These are phyloP conservation scores for Pantala flavescens DNA, from an alignment of 1,140 invertebrate genomes.

Conservation along the genomic window DNA sequence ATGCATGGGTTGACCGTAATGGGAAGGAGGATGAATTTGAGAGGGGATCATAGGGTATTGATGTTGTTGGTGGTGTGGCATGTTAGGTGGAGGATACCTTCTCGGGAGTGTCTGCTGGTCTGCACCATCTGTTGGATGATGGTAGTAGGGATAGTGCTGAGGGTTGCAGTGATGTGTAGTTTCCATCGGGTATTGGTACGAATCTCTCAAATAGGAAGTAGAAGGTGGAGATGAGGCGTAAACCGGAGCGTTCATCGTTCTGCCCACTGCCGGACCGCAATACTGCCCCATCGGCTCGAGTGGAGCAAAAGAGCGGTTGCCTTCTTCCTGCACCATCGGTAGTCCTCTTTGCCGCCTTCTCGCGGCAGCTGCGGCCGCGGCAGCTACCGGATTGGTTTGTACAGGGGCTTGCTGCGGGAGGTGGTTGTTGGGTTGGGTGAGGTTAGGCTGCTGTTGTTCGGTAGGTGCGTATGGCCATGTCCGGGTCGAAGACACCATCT, in stretches of 20 bases:
- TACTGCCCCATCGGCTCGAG: not conserved
- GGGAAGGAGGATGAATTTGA: too few relatives aligned
- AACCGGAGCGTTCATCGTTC: not conserved
- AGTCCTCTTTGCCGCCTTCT: not conserved
- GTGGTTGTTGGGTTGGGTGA: not conserved
- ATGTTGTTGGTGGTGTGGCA: too few relatives aligned
- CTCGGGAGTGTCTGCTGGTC: too few relatives aligned
- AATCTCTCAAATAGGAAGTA: not conserved
- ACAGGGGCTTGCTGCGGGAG: not conserved
- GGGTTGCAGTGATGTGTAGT: not conserved
- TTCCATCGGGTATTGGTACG: too few relatives aligned
- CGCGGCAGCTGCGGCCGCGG: not conserved
- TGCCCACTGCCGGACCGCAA: not conserved
- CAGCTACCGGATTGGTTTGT: not conserved
- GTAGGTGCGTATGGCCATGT: not conserved
- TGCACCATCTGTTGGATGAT: not conserved
- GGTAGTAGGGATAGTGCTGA: conserved; percentile 12
- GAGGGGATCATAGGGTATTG: too few relatives aligned
- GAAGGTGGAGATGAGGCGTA: not conserved
- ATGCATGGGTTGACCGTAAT: not conserved
- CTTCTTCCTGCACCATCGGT: not conserved
- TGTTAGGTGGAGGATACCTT: too few relatives aligned
- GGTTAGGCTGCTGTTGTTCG: not conserved
- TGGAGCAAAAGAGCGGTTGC: not conserved
- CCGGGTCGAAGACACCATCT: not conserved